Base-by-base conservation (phyloP, 2,113 vertebrate genomes). In the Scalopus aquaticus region DNA sequence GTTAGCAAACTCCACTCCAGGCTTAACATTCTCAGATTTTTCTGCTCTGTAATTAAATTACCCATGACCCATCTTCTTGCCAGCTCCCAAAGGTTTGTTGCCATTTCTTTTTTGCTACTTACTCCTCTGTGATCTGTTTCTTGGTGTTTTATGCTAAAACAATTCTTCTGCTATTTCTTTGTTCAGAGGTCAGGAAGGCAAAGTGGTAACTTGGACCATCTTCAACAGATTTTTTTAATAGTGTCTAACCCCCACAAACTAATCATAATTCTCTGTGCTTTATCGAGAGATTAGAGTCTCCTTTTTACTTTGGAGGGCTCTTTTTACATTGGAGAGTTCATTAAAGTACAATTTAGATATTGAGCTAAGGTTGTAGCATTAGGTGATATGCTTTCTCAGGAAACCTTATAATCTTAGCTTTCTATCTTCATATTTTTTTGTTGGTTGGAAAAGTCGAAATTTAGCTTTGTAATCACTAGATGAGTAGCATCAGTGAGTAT, bases 381-480 rank as follows among this genome's bases (percentile, higher is more conserved):
- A 9, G 56, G 49, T 58, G 60, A 83, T 26, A 10, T 67, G n/a
- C 46, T 88, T 64, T 87, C 54, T 84, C 22, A 95, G 86, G 12
- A 93, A 82, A 56, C 17, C 15, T 89, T 83, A 39, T 67, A 62
- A 73, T 70, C 12, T 90, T 78, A 77, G n/a, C 16, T 49, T 92
- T 87, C 4, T 76, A 1, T 85, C 32, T 77, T 85, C 28, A 8
- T 60, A 1, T 83, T 95, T 95, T 84, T 28, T 7, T 91, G 16
- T 42, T 84, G 72, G 8, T 69, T 84, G 62, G 72, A 32, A 62
- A 96, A 88, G 37, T 37, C 88, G 42, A 91, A 81, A 77, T 67
- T 81, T 74, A 58, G 65, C 80, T 79, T 72, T 24, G 2, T 49
- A 85, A 37, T 85, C 9, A 54, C 37, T 26, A 37, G 60, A 88